Conservation (phyloP, 1,140 invertebrate genomes). For the Drosophila jambulina region DNA sequence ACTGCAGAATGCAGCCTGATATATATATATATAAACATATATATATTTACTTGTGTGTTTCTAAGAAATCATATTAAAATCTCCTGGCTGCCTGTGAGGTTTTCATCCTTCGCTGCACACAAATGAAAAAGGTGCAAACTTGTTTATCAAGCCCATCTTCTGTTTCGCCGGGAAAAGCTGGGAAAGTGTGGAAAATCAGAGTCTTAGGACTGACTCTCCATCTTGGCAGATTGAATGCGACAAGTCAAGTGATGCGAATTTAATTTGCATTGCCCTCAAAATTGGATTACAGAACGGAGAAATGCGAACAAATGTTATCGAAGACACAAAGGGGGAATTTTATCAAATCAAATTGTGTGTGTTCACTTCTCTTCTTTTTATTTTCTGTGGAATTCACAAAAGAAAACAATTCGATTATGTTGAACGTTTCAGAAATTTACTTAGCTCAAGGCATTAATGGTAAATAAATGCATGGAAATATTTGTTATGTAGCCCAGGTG, state of each 20-base stretch:
- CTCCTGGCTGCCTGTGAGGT: conserved; percentile 19
- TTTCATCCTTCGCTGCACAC: conserved; percentile 56
- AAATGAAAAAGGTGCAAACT: conserved; percentile 77
- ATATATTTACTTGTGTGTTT: conserved; percentile 1
- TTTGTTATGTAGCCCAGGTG: not conserved
- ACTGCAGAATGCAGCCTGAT: conserved; percentile 1
- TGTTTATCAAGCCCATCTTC: conserved; percentile 70
- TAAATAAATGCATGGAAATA: not conserved
- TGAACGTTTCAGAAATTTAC: not conserved
- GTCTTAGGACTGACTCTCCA: conserved; percentile 27
- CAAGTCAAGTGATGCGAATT: conserved; percentile 80
- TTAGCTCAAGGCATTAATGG: conserved; percentile 13
- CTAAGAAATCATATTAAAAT: conserved; percentile 49
- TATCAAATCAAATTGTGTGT: conserved; percentile 46
- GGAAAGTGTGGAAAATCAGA: conserved; percentile 1
- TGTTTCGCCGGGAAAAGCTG: conserved; percentile 34
- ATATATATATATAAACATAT: not conserved
- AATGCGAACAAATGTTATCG: conserved; percentile 36
- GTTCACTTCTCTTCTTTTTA: not conserved
- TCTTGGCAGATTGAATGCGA: conserved; percentile 76
- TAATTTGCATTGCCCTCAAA: conserved; percentile 74
- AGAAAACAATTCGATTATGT: conserved; percentile 32
- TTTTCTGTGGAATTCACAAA: conserved; percentile 16
- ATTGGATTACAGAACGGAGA: conserved; percentile 64
- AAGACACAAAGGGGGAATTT: conserved; percentile 30